phyloP scores from a whole-genome alignment of 2,888 invertebrate species.

The Caenorhabditis sp. region DNA sequence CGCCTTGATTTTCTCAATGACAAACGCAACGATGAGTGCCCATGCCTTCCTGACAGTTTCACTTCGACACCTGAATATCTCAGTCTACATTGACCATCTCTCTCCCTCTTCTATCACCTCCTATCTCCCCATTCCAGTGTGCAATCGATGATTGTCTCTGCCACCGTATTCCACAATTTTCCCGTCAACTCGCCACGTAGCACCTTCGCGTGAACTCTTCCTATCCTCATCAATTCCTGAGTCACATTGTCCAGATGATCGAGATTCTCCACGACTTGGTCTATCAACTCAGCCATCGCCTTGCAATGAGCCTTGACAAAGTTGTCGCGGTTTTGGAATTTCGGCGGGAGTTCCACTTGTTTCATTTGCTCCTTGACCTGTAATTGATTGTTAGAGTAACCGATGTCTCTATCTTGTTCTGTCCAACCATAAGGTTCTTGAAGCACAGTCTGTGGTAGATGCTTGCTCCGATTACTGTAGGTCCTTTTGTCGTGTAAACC shows the following conservation, averaged over 20 bases:
- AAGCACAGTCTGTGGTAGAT: constrained; percentile 82
- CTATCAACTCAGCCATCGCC: constrained; percentile 79
- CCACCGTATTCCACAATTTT: constrained; percentile 81
- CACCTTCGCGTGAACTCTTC: constrained; percentile 78
- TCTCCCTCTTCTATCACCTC: constrained; percentile 51
- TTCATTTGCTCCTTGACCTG: constrained; percentile 80
- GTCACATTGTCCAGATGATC: constrained; percentile 79
- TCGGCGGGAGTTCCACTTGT: constrained; percentile 75
- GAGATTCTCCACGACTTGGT: constrained; percentile 81
- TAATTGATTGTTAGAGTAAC: constrained; percentile 10
- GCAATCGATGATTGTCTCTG: constrained; percentile 82
- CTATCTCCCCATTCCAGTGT: constrained; percentile 83
- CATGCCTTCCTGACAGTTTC: constrained; percentile 80
- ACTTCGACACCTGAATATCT: constrained; percentile 74
- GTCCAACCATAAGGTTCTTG: constrained; percentile 75
- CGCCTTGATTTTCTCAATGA: constrained; percentile 81
- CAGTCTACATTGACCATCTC: background rate
- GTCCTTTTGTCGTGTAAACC: constrained; percentile 76
- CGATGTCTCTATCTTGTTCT: too few species aligned
- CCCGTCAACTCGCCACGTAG: constrained; percentile 78
- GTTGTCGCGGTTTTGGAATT: constrained; percentile 79
- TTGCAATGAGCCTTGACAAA: constrained; percentile 81
- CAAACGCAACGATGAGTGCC: constrained; percentile 82
- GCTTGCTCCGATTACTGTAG: constrained; percentile 81
- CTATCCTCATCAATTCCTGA: constrained; percentile 76